These are phyloP conservation scores for Lophura nycthemera DNA, from an alignment of 2,113 vertebrate species.

Conservation along the genomic window DNA sequence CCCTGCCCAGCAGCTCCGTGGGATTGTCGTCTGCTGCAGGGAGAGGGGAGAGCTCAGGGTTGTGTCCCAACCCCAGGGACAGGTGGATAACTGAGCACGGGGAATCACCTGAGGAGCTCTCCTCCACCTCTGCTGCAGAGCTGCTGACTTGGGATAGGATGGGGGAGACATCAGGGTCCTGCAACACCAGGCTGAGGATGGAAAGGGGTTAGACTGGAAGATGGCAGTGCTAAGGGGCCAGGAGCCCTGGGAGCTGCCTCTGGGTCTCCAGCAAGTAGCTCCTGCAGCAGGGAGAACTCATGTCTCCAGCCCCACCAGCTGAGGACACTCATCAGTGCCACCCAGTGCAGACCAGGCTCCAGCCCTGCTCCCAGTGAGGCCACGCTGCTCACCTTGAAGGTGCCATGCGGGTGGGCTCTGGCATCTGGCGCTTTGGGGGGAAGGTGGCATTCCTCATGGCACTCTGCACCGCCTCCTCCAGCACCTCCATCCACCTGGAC, in stretches of 20 bases:
- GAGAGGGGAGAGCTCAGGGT: not conserved
- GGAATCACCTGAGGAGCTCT: conserved; percentile 2
- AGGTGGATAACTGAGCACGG: no score
- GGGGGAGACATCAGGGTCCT: not conserved
- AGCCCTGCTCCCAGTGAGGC: not conserved
- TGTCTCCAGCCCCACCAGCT: not conserved
- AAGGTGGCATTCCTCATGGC: conserved; percentile 39
- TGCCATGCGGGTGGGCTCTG: not conserved
- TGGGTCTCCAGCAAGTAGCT: no score
- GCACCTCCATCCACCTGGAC: conserved; percentile 80
- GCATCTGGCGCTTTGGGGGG: not conserved
- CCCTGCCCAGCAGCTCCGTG: not conserved
- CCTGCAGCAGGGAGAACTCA: no score
- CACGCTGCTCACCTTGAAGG: conserved; percentile 1
- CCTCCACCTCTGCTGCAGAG: not conserved
- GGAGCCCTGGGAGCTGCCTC: not conserved
- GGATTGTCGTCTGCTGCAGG: conserved; percentile 14
- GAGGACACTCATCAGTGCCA: not conserved
- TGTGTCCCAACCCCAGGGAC: rapidly evolving
- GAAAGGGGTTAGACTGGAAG: not conserved
- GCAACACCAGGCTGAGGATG: conserved; percentile 9
- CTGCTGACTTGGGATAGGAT: not conserved
- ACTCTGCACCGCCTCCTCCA: conserved; percentile 70
- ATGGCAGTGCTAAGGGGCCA: not conserved
- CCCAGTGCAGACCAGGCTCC: not conserved